A percentile compares a stretch with the other conserved stretches of the same genome.
Evolutionary conservation across 2,113 vertebrate species (phyloP).

Genomic region (Cercocebus atys): DNA sequence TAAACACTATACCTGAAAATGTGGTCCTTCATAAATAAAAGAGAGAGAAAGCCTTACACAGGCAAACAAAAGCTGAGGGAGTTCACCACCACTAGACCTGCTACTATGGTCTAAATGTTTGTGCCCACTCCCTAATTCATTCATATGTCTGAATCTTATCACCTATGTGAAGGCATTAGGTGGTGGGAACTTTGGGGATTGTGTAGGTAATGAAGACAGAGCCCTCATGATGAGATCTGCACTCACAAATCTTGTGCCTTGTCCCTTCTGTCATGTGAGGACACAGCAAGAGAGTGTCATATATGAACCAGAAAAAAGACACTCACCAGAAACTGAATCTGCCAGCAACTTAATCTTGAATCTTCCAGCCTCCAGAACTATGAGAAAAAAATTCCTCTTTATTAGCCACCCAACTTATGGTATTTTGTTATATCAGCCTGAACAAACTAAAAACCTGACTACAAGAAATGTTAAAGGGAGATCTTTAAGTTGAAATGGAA

Average conservation of each 20-base stretch:
- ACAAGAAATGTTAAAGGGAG: neutral
- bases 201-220: neutral
- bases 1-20: neutral
- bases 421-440: neutral
- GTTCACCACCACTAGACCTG: neutral
- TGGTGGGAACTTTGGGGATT: neutral
- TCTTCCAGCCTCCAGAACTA: neutral
- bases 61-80: neutral
- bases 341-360: neutral
- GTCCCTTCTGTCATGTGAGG: neutral
- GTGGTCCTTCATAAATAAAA: neutral
- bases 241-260: neutral
- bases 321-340: neutral
- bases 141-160: neutral
- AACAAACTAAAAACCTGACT: neutral
- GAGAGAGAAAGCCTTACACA: neutral
- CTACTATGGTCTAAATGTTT: neutral
- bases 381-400: neutral
- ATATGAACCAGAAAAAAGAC: neutral
- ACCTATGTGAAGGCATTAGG: neutral
- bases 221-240: neutral
- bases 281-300: neutral
- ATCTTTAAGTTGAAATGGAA: neutral
- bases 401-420: neutral
- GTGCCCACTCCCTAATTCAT: neutral